Conservation (phyloP, 92 coral and sea anemone species). For the Parazoanthus swiftii region DNA sequence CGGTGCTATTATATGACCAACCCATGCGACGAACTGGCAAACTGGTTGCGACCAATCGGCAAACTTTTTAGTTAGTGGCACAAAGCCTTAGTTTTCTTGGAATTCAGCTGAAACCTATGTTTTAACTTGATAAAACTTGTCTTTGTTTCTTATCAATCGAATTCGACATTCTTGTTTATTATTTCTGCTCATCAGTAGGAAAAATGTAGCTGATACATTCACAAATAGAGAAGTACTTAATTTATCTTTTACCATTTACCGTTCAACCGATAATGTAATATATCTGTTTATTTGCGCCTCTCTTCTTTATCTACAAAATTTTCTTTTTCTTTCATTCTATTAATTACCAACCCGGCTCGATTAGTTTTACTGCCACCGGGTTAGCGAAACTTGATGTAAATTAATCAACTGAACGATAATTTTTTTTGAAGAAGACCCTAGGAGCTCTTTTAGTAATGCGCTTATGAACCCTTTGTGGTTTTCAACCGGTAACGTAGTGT, state of each 20-base stretch:
- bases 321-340: background rate
- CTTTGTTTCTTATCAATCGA: no score
- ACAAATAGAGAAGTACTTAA: no score
- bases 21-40: background rate
- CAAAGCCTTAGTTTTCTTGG: background rate
- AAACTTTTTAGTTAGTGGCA: background rate
- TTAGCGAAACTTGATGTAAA: no score
- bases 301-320: background rate
- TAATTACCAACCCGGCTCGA: background rate
- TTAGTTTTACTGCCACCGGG: no score
- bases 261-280: no score
- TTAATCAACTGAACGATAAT: no score
- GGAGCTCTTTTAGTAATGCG: background rate
- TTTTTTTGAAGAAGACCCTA: no score
- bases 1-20: background rate
- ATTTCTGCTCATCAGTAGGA: background rate
- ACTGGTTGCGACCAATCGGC: background rate
- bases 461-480: background rate
- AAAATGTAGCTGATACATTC: background rate
- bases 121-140: background rate
- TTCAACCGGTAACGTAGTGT: background rate
- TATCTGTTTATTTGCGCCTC: background rate
- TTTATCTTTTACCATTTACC: no score
- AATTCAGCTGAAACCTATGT: background rate
- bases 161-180: background rate